phyloP scores from a whole-genome alignment of 1,140 invertebrate genomes.

The Ceratosolen solmsi region DNA sequence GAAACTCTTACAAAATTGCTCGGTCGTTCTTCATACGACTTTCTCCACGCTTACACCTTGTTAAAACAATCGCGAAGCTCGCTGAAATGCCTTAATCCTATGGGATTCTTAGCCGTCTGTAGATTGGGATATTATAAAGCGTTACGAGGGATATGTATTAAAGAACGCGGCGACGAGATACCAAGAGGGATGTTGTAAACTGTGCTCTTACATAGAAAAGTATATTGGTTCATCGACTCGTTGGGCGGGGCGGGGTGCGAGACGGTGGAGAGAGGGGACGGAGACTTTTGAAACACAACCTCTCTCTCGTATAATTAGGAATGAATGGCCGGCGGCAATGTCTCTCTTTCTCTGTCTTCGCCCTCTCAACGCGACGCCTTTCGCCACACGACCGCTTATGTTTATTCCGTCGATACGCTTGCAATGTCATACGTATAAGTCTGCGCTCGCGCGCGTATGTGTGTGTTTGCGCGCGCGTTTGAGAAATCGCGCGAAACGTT shows the following conservation, averaged over 20 bases:
- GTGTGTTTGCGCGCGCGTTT: constrained; percentile 1
- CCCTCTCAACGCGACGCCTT: constrained; percentile 49
- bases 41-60: constrained; percentile 7
- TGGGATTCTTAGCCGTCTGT: no score
- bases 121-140: background rate
- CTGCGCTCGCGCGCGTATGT: background rate
- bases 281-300: constrained; percentile 63
- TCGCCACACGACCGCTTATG: constrained; percentile 38
- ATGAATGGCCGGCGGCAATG: constrained; percentile 54
- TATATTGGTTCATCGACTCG: constrained; percentile 72
- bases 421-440: constrained; percentile 14
- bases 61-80: background rate
- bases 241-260: background rate
- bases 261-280: constrained; percentile 12
- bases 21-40: background rate
- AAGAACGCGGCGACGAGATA: background rate
- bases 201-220: constrained; percentile 53
- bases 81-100: background rate
- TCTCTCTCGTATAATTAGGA: constrained; percentile 67
- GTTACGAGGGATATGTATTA: no score
- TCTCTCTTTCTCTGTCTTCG: constrained; percentile 35
- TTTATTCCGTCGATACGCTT: constrained; percentile 16
- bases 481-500: constrained; percentile 36
- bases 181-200: constrained; percentile 64
- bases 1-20: constrained; percentile 13